Evolutionary conservation across 2,888 invertebrate species (phyloP).

Genomic region (Drosophila mimica): DNA sequence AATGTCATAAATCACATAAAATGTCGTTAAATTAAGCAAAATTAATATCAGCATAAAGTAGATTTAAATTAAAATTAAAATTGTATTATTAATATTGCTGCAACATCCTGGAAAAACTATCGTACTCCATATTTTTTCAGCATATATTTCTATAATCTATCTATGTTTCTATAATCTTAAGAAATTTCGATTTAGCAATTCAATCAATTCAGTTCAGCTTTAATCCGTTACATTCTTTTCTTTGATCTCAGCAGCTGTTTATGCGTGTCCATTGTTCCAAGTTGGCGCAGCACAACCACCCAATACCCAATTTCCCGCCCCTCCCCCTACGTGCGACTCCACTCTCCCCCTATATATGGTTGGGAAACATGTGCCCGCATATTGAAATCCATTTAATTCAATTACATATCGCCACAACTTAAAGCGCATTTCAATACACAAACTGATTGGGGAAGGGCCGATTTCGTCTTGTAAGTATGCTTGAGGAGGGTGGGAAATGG

Average conservation of each 20-base stretch:
- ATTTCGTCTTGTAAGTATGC: too few relatives aligned
- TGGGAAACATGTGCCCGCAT: constrained; percentile 75
- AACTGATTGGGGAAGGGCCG: constrained; percentile 14
- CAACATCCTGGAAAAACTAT: not conserved
- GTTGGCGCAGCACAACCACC: not conserved
- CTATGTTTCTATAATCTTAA: not conserved
- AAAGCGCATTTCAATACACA: constrained; percentile 72
- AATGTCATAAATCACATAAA: too few relatives aligned
- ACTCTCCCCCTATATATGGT: not conserved
- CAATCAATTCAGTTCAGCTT: constrained; percentile 5
- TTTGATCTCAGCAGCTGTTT: constrained; percentile 50
- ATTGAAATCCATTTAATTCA: constrained; percentile 79
- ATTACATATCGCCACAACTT: constrained; percentile 76
- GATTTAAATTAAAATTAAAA: not conserved
- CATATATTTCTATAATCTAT: too few relatives aligned
- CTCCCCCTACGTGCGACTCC: not conserved
- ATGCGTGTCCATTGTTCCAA: constrained; percentile 48
- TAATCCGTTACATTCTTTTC: constrained; percentile 5
- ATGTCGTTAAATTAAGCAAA: not conserved
- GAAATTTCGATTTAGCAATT: not conserved
- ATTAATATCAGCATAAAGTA: too few relatives aligned
- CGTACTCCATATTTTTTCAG: not conserved
- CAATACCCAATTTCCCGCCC: not conserved
- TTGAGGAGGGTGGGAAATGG: not conserved
- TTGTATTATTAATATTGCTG: not conserved